Percentiles rank a stretch among this genome's conserved stretches.
These are phyloP conservation scores for Oeneis ivallda DNA, from an alignment of 2,888 invertebrate genomes.

Conservation along the genomic window DNA sequence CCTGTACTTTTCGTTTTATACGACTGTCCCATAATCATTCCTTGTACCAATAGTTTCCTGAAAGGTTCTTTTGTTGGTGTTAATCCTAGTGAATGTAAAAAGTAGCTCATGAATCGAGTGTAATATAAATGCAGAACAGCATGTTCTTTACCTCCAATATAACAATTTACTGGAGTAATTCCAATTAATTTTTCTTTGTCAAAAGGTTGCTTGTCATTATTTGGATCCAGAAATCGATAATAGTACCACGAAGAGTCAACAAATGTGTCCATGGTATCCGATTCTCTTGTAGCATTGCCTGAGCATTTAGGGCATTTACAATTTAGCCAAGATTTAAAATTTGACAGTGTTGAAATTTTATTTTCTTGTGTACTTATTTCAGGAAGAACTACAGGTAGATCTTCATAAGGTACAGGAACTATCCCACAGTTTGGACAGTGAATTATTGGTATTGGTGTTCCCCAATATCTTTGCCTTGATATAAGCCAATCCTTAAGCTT, in stretches of 20 bases:
- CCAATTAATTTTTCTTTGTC: conserved; percentile 77
- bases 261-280: conserved; percentile 99
- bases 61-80: conserved; percentile 93
- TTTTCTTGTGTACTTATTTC: conserved; percentile 53
- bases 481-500: conserved; percentile 97
- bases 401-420: conserved; percentile 88
- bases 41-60: conserved; percentile 93
- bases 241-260: conserved; percentile 99
- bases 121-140: conserved; percentile 98
- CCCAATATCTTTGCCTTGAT: conserved; percentile 98
- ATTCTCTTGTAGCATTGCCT: conserved; percentile 88
- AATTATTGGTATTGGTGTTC: conserved; percentile 98
- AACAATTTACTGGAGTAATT: conserved; percentile 94
- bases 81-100: conserved; percentile 90
- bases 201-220: conserved; percentile 87
- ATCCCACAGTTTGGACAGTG: conserved; percentile 92
- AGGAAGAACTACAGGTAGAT: conserved; percentile 92
- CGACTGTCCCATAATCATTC: conserved; percentile 96
- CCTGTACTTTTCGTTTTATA: conserved; percentile 88
- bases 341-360: conserved; percentile 74
- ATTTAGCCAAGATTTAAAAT: conserved; percentile 84
- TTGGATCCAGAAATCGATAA: conserved; percentile 92
- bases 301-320: conserved; percentile 90
- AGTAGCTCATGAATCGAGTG: conserved; percentile 96
- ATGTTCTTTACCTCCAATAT: conserved; percentile 99